A percentile compares a stretch with the other conserved stretches of the same genome.
phyloP scores from a whole-genome alignment of 2,888 invertebrate genomes.

The Drosophila borborema region DNA sequence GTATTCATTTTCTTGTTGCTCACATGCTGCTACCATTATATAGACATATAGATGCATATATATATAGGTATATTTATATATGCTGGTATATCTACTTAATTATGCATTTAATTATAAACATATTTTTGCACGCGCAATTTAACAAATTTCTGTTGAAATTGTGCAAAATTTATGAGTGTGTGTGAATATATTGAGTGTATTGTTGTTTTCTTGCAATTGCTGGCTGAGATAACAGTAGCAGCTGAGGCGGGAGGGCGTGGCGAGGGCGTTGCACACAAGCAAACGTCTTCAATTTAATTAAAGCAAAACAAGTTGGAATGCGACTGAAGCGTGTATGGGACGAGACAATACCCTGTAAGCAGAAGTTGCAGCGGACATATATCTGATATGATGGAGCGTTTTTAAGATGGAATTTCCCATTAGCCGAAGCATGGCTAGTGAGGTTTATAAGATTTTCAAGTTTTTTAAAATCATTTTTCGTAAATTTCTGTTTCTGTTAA shows the following conservation, averaged over 20 bases:
- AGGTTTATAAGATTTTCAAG: background rate
- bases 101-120: conserved; percentile 42
- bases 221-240: conserved; percentile 30
- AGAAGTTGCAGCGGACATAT: background rate
- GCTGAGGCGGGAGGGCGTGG: conserved; percentile 14
- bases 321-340: background rate
- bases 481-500: too few relatives aligned
- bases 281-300: conserved; percentile 39
- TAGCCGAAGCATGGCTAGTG: background rate
- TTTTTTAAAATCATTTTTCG: too few relatives aligned
- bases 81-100: conserved; percentile 34
- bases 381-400: background rate
- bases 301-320: conserved; percentile 15
- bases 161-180: conserved; percentile 12
- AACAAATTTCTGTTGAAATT: conserved; percentile 46
- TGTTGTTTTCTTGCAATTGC: conserved; percentile 16
- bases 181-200: conserved; percentile 2
- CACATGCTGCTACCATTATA: conserved; percentile 17
- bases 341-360: conserved; percentile 1
- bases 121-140: conserved; percentile 56
- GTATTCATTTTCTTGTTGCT: conserved; percentile 36
- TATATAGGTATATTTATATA: background rate
- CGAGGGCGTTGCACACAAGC: conserved; percentile 41
- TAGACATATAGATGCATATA: background rate
- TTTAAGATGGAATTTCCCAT: background rate